Base-by-base conservation (phyloP, 2,797 vertebrate species). In the Neosalanx taihuensis region DNA sequence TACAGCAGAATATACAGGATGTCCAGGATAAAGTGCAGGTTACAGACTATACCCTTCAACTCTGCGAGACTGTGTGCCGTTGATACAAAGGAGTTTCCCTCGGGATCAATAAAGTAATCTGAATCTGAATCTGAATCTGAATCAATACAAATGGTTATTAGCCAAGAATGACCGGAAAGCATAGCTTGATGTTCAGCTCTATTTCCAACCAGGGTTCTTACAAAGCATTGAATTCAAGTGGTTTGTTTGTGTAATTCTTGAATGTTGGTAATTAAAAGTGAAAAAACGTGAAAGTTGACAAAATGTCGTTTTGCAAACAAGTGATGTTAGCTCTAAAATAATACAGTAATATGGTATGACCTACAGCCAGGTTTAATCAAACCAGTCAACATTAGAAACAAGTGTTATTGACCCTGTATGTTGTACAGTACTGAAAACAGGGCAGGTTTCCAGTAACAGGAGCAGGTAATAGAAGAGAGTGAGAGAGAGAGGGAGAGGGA, bases 381-480 rank as follows among this genome's bases (percentile, higher is more conserved):
- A 74, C 60, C 20, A 15, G 59, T 35, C 80, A 65, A 83, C 80
- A 67, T 67, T 73, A 71, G 67, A 49, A 46, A 58, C 70, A 72
- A 23, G 72, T 85, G 88, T 86, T 86, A 89, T 53, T 30, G 75
- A 84, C 79, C 64, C 72, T 67, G 72, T 17, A 65, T 72, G 66
- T 33, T 65, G 72, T 56, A 30, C 65, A 79, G 73, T 72, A 12
- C 63, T 64, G 76, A 84, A 77, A 82, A 78, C 76, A 74, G 69
- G 75, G 69, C 77, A 73, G 37, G 80, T 79, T 84, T 86, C 79
- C 72, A 61, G 53, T 5, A 72, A 80, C 71, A 76, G 69, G 69
- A 81, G 71, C 64, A 49, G 73, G 91, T 89, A 91, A 90, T 76
- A 76, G 72, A 81, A 91, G 88, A 83, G 59, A 70, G 62, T 75